phyloP scores from a whole-genome alignment of 1,140 invertebrate genomes.

The Apis dorsata region DNA sequence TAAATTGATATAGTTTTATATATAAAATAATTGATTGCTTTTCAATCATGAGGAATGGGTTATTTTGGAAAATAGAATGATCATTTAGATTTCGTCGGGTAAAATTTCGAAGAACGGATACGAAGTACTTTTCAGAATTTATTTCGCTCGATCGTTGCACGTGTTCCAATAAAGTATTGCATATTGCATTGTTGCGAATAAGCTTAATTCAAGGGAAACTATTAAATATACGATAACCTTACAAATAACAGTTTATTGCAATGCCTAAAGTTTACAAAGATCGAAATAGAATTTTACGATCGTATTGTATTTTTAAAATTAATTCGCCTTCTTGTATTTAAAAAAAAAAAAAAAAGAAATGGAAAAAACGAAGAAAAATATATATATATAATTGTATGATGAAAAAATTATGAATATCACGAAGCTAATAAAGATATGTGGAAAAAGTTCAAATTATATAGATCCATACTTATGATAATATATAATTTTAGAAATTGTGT shows the following conservation, averaged over 20 bases:
- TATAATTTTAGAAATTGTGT: too few species aligned
- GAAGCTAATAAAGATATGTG: too few species aligned
- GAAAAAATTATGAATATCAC: too few species aligned
- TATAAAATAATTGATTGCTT: background rate
- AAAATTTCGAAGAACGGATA: conserved; percentile 12
- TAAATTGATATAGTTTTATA: too few species aligned
- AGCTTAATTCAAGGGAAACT: conserved; percentile 19
- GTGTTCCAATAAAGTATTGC: conserved; percentile 46
- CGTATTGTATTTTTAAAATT: too few species aligned
- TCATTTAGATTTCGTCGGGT: conserved; percentile 15
- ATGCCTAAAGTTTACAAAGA: conserved; percentile 1
- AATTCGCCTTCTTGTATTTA: too few species aligned
- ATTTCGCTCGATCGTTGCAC: conserved; percentile 33
- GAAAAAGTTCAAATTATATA: too few species aligned
- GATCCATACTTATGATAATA: too few species aligned
- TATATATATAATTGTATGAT: too few species aligned
- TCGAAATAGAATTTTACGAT: background rate
- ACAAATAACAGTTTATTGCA: conserved; percentile 17
- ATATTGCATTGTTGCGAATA: conserved; percentile 39
- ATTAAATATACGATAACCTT: conserved; percentile 15
- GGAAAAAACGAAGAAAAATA: too few species aligned
- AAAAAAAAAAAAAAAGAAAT: too few species aligned
- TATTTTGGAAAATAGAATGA: background rate
- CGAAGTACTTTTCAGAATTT: conserved; percentile 12
- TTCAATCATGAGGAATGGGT: too few species aligned